These are phyloP conservation scores for Phylloscopus whistleri DNA, from an alignment of 2,113 vertebrate species.

Conservation along the genomic window DNA sequence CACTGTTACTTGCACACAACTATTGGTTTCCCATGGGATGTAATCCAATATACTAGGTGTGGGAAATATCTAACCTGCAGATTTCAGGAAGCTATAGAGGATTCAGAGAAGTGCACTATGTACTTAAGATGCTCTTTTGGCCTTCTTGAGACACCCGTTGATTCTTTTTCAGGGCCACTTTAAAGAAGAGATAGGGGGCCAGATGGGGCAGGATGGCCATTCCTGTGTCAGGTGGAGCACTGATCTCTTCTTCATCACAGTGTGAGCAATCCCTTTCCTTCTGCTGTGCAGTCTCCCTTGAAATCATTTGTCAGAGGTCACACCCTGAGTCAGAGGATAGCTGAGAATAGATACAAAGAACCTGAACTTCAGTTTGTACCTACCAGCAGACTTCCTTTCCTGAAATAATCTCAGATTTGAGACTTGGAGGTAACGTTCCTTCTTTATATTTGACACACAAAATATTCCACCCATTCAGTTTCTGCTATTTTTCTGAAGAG, in stretches of 20 bases:
- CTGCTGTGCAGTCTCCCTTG: background rate
- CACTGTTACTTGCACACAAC: background rate
- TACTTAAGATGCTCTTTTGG: background rate
- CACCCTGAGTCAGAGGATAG: background rate
- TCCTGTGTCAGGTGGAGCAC: background rate
- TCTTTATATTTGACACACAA: background rate
- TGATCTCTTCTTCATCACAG: background rate
- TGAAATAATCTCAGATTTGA: background rate
- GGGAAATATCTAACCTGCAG: background rate
- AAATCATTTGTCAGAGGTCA: constrained; percentile 18
- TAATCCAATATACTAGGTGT: background rate
- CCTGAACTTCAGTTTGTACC: background rate
- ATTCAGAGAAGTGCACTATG: background rate
- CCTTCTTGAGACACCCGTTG: background rate
- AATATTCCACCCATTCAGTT: background rate
- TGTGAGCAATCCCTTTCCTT: background rate
- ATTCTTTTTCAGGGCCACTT: background rate
- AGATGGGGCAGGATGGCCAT: background rate
- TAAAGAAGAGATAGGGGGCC: background rate
- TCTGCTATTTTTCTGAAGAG: background rate
- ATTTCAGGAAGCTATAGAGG: background rate
- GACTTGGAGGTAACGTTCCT: background rate
- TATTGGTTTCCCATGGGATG: background rate
- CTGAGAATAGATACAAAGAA: constrained; percentile 6
- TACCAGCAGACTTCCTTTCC: background rate